Percentiles rank a stretch among this genome's conserved stretches.
These are phyloP conservation scores for Drosophila kohkoa DNA, from an alignment of 1,140 invertebrate genomes.

Conservation along the genomic window DNA sequence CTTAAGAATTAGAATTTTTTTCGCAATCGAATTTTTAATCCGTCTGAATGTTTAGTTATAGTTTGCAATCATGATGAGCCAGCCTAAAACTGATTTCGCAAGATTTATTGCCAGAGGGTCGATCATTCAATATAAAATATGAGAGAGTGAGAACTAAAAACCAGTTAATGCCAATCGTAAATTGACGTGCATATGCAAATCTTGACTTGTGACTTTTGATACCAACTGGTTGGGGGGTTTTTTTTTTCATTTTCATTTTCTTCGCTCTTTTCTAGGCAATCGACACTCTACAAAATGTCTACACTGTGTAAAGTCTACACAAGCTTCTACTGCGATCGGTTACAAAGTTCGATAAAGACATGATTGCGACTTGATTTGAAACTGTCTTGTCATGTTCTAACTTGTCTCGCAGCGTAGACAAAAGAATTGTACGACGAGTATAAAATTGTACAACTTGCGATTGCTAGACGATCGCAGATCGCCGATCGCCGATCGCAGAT, in stretches of 20 bases:
- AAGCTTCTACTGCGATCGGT: background rate
- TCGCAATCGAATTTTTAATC: too few relatives aligned
- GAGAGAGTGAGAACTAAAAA: constrained; percentile 16
- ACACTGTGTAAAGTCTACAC: background rate
- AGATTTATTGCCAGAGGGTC: background rate
- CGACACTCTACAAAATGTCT: background rate
- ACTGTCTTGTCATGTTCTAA: constrained; percentile 7
- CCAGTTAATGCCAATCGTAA: constrained; percentile 33
- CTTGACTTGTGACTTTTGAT: constrained; percentile 48
- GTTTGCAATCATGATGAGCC: too few relatives aligned
- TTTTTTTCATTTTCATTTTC: background rate
- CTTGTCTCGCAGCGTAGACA: constrained; percentile 1
- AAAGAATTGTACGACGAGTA: constrained; percentile 3
- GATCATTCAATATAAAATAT: background rate
- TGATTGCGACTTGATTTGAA: constrained; percentile 7
- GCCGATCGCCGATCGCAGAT: too few relatives aligned
- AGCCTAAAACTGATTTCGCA: too few relatives aligned
- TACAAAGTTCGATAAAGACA: constrained; percentile 27
- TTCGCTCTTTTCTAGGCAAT: background rate
- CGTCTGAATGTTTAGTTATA: too few relatives aligned
- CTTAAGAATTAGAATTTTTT: too few relatives aligned
- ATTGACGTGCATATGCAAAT: constrained; percentile 48
- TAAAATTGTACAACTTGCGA: too few relatives aligned
- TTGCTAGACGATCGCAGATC: too few relatives aligned
- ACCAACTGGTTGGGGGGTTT: constrained; percentile 30